Evolutionary conservation across 1,140 invertebrate genomes (phyloP), one percentile per base, ranked within the genome.

Genomic region (Muscidifurax raptorellus): DNA sequence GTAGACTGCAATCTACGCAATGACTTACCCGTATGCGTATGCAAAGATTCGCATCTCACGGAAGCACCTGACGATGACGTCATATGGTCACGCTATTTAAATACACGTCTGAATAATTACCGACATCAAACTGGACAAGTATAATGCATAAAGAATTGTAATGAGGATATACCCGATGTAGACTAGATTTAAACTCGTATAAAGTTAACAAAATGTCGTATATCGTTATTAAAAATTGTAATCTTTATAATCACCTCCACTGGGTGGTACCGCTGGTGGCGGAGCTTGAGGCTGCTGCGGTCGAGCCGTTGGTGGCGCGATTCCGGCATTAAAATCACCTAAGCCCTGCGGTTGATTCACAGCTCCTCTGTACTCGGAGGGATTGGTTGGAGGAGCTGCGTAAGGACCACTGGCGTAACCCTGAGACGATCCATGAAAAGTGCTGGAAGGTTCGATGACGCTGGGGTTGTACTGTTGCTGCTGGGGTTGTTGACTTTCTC

Each of bases 191-290:
- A 0, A 9, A 40, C 7, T 40, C 10, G n/a, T n/a, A n/a, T n/a
- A n/a, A n/a, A n/a, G n/a, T 40, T 9, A 32, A 32, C 32, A 40
- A 40, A 40, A 40, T 10, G 36, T 10, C 1, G 36, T 40, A 5
- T 32, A 32, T 32, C 1, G 7, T 9, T 6, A 40, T 40, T 40
- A 9, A 40, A 40, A 40, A 40, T 40, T 9, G 7, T 9, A 47
- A 18, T 47, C 44, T 15, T 13, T 10, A 47, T 47, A 47, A 47
- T 44, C 85, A 88, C 88, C 87, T 85, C 87, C 88, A 77, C 84
- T 88, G 13, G 88, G 85, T 80, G 88, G 86, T 22, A 87, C 36
- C 12, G 82, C 74, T 13, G 83, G 30, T 78, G 87, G 79, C 47
- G 86, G 86, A 0, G 80, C 44, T 64, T n/a, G 80, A 3, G 52